Evolutionary conservation across 2,797 vertebrate species (phyloP), one percentile per base, ranked within the genome.

Genomic region (Gastrophryne carolinensis): DNA sequence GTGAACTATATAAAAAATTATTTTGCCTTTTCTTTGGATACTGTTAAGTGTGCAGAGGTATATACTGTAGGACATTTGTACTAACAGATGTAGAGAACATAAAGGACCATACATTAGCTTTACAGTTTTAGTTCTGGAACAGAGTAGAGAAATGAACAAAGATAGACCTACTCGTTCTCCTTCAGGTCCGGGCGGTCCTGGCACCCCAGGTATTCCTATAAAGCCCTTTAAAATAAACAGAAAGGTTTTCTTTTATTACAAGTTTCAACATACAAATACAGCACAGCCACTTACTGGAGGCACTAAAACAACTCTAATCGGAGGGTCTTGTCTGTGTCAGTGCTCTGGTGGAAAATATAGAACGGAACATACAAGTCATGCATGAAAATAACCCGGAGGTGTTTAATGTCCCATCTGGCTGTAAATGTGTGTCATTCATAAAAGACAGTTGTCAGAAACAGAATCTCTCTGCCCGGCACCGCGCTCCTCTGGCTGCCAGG

Each of bases 141-240:
- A n/a, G n/a, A n/a, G n/a, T n/a, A n/a, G n/a, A n/a, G n/a, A n/a
- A 63, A 70, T 21, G 23, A 29, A 52, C 13, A 24, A 9, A 24
- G 65, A 66, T 19, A 56, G 52, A 89, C 94, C 84, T 86, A 99
- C 97, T 91, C 92, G 91, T 86, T 96, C 94, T 79, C 97, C 97
- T 82, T 96, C 94, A 53, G 88, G 88, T 62, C 97, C 97, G 10
- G 81, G 89, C 58, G 91, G 93, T 79, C 97, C 97, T 80, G 89
- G 90, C 77, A 91, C 80, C 41, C 97, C 97, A 72, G 95, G 94
- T 81, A 90, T 91, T 62, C 97, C 97, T 82, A 98, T 99, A 80
- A 98, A 99, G 81, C 97, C 97, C 97, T 98, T n/a, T 71, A 89
- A 90, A 76, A 37, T 0, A 34, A 54, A 74, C 26, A 71, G 73